Evolutionary conservation across 2,888 invertebrate species (phyloP).

Genomic region (Caenorhabditis macrosperma): DNA sequence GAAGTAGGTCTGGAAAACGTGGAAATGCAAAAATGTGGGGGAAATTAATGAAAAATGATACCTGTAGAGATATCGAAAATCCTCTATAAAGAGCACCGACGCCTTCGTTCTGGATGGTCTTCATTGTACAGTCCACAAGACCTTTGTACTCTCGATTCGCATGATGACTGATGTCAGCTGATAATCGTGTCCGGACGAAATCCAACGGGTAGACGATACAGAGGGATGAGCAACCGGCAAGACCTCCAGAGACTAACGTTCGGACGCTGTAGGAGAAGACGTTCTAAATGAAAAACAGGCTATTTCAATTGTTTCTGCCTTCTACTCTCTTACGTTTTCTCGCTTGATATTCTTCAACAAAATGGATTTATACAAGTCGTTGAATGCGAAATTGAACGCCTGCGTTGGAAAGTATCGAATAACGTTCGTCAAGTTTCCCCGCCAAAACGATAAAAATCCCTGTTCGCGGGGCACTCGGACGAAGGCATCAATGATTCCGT

Average conservation of each 20-base stretch:
- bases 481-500: conserved; percentile 69
- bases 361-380: conserved; percentile 69
- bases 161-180: conserved; percentile 67
- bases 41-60: no score
- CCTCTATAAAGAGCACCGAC: conserved; percentile 90
- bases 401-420: conserved; percentile 71
- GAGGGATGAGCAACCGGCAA: conserved; percentile 70
- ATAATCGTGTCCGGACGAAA: conserved; percentile 68
- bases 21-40: not conserved
- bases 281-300: conserved; percentile 47
- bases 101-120: conserved; percentile 88
- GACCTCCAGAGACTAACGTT: conserved; percentile 67
- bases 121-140: conserved; percentile 80
- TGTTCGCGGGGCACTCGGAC: conserved; percentile 70
- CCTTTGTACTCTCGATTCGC: conserved; percentile 68
- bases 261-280: conserved; percentile 62
- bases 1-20: conserved; percentile 81
- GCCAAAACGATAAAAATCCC: conserved; percentile 69
- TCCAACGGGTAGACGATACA: conserved; percentile 73
- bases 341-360: conserved; percentile 62
- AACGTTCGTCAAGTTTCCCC: conserved; percentile 71
- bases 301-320: not conserved
- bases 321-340: conserved; percentile 48
- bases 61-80: conserved; percentile 94
- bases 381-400: conserved; percentile 72